Conservation (phyloP, 2,797 vertebrate species). For the Microchirus variegatus region DNA sequence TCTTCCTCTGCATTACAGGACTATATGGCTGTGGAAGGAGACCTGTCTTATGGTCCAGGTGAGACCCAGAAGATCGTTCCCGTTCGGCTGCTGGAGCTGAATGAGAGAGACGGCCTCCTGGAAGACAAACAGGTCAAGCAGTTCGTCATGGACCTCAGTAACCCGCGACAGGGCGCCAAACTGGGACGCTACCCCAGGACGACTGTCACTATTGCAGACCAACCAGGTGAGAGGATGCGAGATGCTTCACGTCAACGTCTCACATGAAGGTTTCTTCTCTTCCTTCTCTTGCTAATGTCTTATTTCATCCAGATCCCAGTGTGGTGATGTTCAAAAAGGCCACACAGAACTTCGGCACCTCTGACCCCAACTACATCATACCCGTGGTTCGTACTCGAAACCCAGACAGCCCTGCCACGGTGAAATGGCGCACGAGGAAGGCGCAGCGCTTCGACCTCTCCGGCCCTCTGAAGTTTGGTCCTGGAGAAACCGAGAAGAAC, state of each 20-base stretch:
- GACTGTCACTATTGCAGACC: slow-evolving; percentile 88
- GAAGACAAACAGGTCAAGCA: slow-evolving; percentile 87
- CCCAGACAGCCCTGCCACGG: slow-evolving; percentile 62
- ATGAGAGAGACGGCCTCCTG: slow-evolving; percentile 88
- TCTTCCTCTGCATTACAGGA: slow-evolving; percentile 79
- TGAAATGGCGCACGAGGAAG: slow-evolving; percentile 81
- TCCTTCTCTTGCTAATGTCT: neutral
- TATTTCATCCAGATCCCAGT: slow-evolving; percentile 71
- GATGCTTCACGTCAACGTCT: neutral
- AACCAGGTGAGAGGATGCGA: slow-evolving; percentile 75
- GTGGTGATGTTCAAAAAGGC: slow-evolving; percentile 80
- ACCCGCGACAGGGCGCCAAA: slow-evolving; percentile 90
- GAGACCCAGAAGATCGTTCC: slow-evolving; percentile 90
- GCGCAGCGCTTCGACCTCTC: slow-evolving; percentile 70
- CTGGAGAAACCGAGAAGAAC: slow-evolving; percentile 79
- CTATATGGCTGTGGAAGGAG: slow-evolving; percentile 87
- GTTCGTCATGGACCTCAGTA: slow-evolving; percentile 91
- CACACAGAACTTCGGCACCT: slow-evolving; percentile 71
- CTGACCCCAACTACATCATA: slow-evolving; percentile 73
- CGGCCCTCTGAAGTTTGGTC: slow-evolving; percentile 73
- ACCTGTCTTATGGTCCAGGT: slow-evolving; percentile 86
- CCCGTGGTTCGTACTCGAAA: slow-evolving; percentile 79
- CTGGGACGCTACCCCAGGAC: slow-evolving; percentile 89
- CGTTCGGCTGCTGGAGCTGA: slow-evolving; percentile 88
- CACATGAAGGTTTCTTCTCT: neutral